A percentile compares a stretch with the other conserved stretches of the same genome.
These are phyloP conservation scores for Ganaspis brasiliensis DNA, from an alignment of 2,888 invertebrate species.

Conservation along the genomic window DNA sequence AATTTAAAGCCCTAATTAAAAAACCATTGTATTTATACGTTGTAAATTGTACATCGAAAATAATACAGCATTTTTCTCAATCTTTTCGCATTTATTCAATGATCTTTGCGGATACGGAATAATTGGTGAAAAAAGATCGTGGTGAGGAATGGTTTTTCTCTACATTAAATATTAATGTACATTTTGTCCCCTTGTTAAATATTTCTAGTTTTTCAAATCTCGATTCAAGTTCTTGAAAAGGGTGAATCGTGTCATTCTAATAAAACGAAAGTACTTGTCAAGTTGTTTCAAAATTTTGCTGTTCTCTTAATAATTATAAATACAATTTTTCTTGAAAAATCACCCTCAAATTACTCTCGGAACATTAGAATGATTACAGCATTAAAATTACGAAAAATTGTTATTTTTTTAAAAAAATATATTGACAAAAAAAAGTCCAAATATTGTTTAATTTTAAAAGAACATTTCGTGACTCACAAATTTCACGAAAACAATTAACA, in stretches of 20 bases:
- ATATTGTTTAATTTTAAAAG: background rate
- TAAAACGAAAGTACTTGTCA: constrained; percentile 6
- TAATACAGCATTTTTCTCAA: constrained; percentile 32
- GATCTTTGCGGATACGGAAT: background rate
- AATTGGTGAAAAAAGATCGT: constrained; percentile 4
- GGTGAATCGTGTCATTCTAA: constrained; percentile 29
- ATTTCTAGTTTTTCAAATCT: constrained; percentile 2
- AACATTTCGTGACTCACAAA: background rate
- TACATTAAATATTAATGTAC: constrained; percentile 37
- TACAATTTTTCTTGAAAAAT: background rate
- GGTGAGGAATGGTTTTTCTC: constrained; percentile 26
- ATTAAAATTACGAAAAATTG: background rate
- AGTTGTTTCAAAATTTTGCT: background rate
- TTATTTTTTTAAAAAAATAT: background rate
- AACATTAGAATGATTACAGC: background rate
- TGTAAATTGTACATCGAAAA: constrained; percentile 40
- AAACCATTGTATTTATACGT: constrained; percentile 35
- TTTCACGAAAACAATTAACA: background rate
- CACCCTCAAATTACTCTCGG: background rate
- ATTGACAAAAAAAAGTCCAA: background rate
- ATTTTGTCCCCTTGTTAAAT: background rate
- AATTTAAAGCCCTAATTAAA: constrained; percentile 16
- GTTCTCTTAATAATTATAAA: constrained; percentile 11
- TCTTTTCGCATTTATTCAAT: constrained; percentile 20
- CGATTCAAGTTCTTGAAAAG: background rate